Conservation (phyloP, 2,797 vertebrate species). For the Platalea minor region DNA sequence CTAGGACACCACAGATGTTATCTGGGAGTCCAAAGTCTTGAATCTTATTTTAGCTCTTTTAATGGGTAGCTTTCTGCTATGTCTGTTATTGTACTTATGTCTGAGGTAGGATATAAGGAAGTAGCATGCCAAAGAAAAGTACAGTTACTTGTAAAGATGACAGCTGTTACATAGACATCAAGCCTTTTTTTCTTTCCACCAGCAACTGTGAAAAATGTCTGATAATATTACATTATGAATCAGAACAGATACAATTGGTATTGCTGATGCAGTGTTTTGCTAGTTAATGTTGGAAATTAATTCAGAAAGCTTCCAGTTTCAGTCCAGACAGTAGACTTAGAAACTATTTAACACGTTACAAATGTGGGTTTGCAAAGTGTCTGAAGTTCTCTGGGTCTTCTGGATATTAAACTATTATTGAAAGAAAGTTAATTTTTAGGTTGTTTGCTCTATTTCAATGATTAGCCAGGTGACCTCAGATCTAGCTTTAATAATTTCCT, state of each 20-base stretch:
- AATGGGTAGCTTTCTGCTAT: background rate
- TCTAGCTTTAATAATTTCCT: background rate
- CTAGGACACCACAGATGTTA: background rate
- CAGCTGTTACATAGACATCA: background rate
- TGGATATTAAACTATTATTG: background rate
- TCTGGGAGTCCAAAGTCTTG: background rate
- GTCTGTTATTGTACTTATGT: background rate
- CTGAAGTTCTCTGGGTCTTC: background rate
- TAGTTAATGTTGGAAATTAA: background rate
- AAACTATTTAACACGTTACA: background rate
- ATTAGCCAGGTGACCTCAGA: background rate
- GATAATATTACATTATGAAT: background rate
- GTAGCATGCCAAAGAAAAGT: background rate
- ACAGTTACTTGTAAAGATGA: background rate
- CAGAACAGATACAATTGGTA: background rate
- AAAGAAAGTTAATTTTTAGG: background rate
- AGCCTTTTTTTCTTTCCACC: background rate
- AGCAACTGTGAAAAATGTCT: background rate
- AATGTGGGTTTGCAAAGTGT: background rate
- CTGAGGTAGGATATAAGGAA: background rate
- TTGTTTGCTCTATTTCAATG: background rate
- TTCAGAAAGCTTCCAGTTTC: background rate
- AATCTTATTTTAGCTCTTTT: background rate
- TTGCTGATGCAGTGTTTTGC: background rate
- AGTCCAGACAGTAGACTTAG: background rate